Evolutionary conservation across 2,888 invertebrate species (phyloP), one percentile per base, ranked within the genome.

Genomic region (Drosophila lacicola): DNA sequence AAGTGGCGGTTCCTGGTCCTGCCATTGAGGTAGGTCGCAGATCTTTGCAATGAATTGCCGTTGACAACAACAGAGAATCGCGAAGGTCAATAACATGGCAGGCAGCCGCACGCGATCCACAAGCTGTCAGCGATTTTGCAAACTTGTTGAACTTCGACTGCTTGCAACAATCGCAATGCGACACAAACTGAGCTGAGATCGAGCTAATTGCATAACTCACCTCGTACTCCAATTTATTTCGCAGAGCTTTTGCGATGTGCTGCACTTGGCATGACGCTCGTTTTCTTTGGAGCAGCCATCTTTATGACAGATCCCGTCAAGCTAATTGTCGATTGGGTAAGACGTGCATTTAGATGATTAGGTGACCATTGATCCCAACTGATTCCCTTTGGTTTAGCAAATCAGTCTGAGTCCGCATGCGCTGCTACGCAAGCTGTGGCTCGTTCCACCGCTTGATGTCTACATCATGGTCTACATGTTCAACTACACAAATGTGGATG

Each of bases 401-500:
- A 49, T 92, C 53, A 70, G 82, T 36, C 57, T 96, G 77, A 90
- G 91, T 33, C 93, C 94, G 2, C 94, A 94, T 5, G 94, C 95
- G 0, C 82, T 94, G n/a, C 89, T 95, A 1, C 94, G 94, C 80
- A 91, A 93, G 3, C 81, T 96, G n/a, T 95, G 96, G 94, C 90
- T 93, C 57, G 92, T 93, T 3, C 96, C 96, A 14, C 95, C 95
- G 0, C 93, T 95, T 34, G 94, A 95, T 1, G 93, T 96, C 0
- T 94, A 94, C 70, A 90, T 96, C 5, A 94, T 94, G 37, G 93
- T 95, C 0, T 96, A 95, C 89, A 93, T 96, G 63, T 97, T 96
- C 91, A 97, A 97, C 89, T 94, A 97, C 54, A 97, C 97, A n/a
- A 97, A 97, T 90, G 91, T 94, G 2, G 94, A 95, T 10, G 94